Evolutionary conservation across 2,113 vertebrate species (phyloP), one percentile per base, ranked within the genome.

Genomic region (Pogonocichla stellata): DNA sequence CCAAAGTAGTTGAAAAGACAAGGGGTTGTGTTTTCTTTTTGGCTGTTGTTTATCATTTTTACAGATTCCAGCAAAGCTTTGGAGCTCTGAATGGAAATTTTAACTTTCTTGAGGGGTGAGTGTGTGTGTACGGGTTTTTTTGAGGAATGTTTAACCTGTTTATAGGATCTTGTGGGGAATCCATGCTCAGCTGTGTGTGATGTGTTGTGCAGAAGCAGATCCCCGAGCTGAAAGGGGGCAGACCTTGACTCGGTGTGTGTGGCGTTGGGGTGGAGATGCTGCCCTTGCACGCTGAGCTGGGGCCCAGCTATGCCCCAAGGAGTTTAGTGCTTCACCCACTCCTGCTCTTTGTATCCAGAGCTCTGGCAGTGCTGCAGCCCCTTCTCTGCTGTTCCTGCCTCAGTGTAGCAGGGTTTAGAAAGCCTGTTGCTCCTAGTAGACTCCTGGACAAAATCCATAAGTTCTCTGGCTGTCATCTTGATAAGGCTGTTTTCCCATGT

Each of bases 1-100:
- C 93, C 88, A 58, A 97, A 96, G 90, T 93, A 88, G 92, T 92
- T 91, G 75, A 75, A 90, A 92, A 97, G 93, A 92, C 80, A 93
- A 83, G 94, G 86, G 88, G 38, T 95, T 97, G 91, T 96, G 94
- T 87, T 97, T 96, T 78, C 92, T 86, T 96, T 94, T 95, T 88
- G 93, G 48, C 64, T 67, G 83, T 88, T 96, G 90, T 93, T 96
- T 92, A 94, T 95, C 2, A 65, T 72, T 96, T 96, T 92, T 92
- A 88, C 77, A 57, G 80, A 87, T 91, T 91, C 75, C 89, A 88
- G 77, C 60, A 74, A 94, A 64, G 54, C 85, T 88, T 57, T 72
- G 88, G 85, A 82, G 81, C 10, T 6, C 91, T n/a, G 56, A 50
- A 25, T 80, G 80, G 91, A 91, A 94, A 88, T 86, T 78, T 74